Evolutionary conservation across 2,113 vertebrate genomes (phyloP), one percentile per base, ranked within the genome.

Genomic region (Irena cyanogastra): DNA sequence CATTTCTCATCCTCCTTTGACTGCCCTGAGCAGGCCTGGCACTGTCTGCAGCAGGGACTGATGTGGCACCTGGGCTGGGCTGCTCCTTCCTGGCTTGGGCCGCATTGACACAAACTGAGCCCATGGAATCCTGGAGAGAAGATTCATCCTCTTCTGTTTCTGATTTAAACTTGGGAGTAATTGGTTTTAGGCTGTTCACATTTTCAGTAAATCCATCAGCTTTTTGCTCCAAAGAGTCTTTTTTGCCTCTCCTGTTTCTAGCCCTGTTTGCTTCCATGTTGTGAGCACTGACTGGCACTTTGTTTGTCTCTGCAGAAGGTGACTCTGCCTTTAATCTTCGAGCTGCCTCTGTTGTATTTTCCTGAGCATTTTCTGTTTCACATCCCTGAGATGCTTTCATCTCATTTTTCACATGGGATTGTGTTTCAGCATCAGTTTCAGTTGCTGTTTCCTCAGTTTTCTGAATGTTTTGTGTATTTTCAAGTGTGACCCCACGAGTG

Each of bases 211-310:
- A 23, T 57, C 71, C 81, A 61, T 37, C 84, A n/a, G 42, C 1
- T 49, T 83, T 90, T 45, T 44, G 61, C 44, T 91, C 90, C 33
- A 79, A 8, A 37, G 60, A 57, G 50, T 17, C 26, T 7, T 76
- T 90, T 87, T 35, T 89, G 39, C 82, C 81, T 71, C 93, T 91
- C 61, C 72, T 94, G 65, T 10, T 93, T n/a, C 90, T 94, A 28
- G 44, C 20, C 42, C 59, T 88, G 6, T 8, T 74, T 42, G 39
- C 13, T 90, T 59, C 85, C 50, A 53, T 7, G n/a, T 18, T 76
- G n/a, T 35, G 37, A 80, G 83, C 81, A 76, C n/a, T 9, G 54
- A 52, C 27, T 5, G 37, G 57, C 8, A 7, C 41, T 82, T 71
- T 52, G 23, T 61, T 93, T 63, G 39, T 60, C 39, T 81, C 78